Percentiles rank a stretch among this genome's conserved stretches.
Evolutionary conservation across 2,888 invertebrate genomes (phyloP).

Genomic region (Spodoptera exigua): DNA sequence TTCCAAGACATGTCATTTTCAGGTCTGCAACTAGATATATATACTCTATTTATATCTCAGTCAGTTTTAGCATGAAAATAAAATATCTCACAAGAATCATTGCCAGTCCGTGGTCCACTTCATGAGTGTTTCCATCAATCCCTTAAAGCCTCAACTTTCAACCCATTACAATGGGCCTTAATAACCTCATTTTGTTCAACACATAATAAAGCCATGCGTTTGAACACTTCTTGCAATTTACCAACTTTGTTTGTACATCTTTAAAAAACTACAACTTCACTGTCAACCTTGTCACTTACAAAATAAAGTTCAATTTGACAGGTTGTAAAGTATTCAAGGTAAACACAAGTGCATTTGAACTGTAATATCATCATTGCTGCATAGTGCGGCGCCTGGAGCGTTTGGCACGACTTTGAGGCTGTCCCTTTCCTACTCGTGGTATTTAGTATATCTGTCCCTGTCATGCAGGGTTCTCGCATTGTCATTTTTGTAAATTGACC

Average conservation of each 20-base stretch:
- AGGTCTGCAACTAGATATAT: too few species aligned
- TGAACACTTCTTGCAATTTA: slow-evolving; percentile 61
- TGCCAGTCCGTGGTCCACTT: slow-evolving; percentile 19
- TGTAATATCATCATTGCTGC: slow-evolving; percentile 79
- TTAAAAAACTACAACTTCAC: slow-evolving; percentile 31
- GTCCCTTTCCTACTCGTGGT: slow-evolving; percentile 59
- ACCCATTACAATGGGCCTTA: slow-evolving; percentile 70
- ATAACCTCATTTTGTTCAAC: slow-evolving; percentile 80
- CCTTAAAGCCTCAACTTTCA: slow-evolving; percentile 54
- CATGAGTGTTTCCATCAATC: slow-evolving; percentile 39
- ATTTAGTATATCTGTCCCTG: slow-evolving; percentile 57
- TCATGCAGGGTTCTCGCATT: slow-evolving; percentile 72
- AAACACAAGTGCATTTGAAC: slow-evolving; percentile 65
- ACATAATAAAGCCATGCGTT: slow-evolving; percentile 80
- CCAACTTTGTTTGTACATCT: slow-evolving; percentile 55
- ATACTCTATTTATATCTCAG: not conserved
- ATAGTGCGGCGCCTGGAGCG: slow-evolving; percentile 77
- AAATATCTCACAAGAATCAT: slow-evolving; percentile 15
- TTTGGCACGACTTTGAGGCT: slow-evolving; percentile 65
- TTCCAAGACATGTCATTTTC: not conserved
- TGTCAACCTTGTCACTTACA: slow-evolving; percentile 53
- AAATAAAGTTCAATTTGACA: slow-evolving; percentile 63
- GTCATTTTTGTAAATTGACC: slow-evolving; percentile 86
- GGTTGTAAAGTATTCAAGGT: slow-evolving; percentile 28
- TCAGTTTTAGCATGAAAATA: slow-evolving; percentile 2